phyloP scores from a whole-genome alignment of 2,797 vertebrate genomes.

The Tympanoctomys barrerae region DNA sequence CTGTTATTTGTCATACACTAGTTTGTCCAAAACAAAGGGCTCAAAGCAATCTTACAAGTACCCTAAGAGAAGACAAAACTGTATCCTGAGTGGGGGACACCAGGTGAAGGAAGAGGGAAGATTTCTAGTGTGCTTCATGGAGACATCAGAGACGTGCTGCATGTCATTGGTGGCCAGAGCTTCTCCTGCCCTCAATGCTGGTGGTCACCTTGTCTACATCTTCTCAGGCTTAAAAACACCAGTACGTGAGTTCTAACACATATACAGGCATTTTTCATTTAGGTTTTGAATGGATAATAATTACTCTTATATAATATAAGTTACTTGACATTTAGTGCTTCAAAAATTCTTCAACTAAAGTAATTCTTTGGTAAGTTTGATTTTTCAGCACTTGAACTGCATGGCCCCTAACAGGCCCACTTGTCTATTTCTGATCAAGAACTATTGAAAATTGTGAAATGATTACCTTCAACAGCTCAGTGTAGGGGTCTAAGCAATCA shows the following conservation, averaged over 20 bases:
- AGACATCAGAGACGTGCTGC: not conserved
- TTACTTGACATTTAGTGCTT: slow-evolving; percentile 39
- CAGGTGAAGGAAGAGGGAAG: not conserved
- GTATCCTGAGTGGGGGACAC: too few species aligned
- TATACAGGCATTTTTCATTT: not conserved
- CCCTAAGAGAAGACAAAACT: not conserved
- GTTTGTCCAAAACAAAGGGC: not conserved
- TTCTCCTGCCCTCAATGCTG: too few species aligned
- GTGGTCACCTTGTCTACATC: not conserved
- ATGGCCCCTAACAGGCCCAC: not conserved
- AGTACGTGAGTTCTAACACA: not conserved
- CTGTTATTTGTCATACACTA: not conserved
- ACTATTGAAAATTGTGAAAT: not conserved
- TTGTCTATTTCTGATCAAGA: not conserved
- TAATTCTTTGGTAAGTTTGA: not conserved
- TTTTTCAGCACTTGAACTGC: not conserved
- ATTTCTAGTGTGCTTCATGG: not conserved
- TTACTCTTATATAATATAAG: not conserved
- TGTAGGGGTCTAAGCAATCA: not conserved
- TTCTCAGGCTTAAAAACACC: not conserved
- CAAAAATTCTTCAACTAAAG: slow-evolving; percentile 17
- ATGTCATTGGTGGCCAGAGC: not conserved
- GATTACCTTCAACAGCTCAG: not conserved
- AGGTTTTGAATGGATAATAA: not conserved
- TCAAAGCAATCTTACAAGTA: not conserved